These are phyloP conservation scores for Tipula lateralis DNA, from an alignment of 2,888 invertebrate species.

Conservation along the genomic window DNA sequence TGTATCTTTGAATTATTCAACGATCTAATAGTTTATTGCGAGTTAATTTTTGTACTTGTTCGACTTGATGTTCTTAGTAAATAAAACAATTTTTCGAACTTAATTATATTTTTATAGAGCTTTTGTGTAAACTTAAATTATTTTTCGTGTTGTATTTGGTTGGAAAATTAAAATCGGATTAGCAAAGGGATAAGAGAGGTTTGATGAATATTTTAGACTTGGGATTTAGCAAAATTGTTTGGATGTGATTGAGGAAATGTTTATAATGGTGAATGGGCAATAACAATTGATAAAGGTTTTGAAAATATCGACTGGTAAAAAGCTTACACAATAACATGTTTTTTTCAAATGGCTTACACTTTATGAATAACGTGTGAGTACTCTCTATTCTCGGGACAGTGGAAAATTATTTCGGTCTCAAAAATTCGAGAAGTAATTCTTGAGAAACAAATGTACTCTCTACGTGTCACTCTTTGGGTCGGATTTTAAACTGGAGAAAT, in stretches of 20 bases:
- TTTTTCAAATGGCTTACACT: too few relatives aligned
- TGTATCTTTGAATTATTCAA: not conserved
- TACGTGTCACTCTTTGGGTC: too few relatives aligned
- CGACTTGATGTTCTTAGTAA: not conserved
- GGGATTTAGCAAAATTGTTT: not conserved
- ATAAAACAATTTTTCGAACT: not conserved
- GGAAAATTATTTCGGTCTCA: too few relatives aligned
- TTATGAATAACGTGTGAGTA: too few relatives aligned
- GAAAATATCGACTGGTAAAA: too few relatives aligned
- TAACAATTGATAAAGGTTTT: too few relatives aligned
- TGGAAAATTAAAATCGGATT: not conserved
- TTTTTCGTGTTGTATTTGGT: not conserved
- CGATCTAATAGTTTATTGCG: not conserved
- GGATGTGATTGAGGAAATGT: not conserved
- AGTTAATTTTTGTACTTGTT: not conserved
- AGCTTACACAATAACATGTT: too few relatives aligned
- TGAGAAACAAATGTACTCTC: too few relatives aligned
- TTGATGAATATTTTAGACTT: not conserved
- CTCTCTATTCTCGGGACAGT: too few relatives aligned
- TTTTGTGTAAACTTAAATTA: not conserved
- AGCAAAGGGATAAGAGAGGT: not conserved
- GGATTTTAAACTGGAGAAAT: too few relatives aligned
- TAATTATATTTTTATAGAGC: slow-evolving; percentile 24
- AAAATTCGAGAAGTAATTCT: too few relatives aligned
- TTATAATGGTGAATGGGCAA: too few relatives aligned